phyloP scores from a whole-genome alignment of 1,140 invertebrate species.

The Drosophila fuyamai region DNA sequence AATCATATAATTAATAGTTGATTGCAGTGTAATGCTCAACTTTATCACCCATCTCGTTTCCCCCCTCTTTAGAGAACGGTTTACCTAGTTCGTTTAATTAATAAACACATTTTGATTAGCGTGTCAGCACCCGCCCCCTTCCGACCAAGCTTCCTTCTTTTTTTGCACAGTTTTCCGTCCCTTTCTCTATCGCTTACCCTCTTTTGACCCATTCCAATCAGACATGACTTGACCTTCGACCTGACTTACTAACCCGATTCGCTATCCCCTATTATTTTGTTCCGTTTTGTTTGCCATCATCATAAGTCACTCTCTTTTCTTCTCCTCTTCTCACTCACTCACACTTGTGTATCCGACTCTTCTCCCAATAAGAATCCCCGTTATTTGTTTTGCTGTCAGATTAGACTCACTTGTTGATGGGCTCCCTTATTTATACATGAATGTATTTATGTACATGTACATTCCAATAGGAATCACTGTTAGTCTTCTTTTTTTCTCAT shows the following conservation, averaged over 20 bases:
- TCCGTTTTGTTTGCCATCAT: conserved; percentile 39
- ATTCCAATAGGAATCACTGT: conserved; percentile 5
- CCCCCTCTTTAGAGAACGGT: conserved; percentile 9
- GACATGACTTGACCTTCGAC: conserved; percentile 25
- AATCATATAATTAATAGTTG: no score
- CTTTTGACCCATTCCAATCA: not conserved
- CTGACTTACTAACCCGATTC: conserved; percentile 54
- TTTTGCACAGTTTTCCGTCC: not conserved
- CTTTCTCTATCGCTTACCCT: not conserved
- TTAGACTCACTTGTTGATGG: conserved; percentile 75
- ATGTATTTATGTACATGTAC: not conserved
- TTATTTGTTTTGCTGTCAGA: conserved; percentile 77
- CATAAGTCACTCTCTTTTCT: conserved; percentile 38
- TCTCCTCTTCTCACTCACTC: not conserved
- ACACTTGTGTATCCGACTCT: not conserved
- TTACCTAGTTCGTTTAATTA: conserved; percentile 70
- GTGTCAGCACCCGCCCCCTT: conserved; percentile 41
- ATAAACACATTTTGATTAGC: conserved; percentile 76
- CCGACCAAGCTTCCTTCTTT: not conserved
- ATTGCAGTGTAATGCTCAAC: not conserved
- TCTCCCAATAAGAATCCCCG: conserved; percentile 47
- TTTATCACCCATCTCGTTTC: not conserved
- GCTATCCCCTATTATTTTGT: conserved; percentile 39
- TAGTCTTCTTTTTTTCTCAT: conserved; percentile 13
- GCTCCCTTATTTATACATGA: conserved; percentile 26